Conservation (phyloP, 2,888 invertebrate genomes). For the Tubulanus polymorphus region DNA sequence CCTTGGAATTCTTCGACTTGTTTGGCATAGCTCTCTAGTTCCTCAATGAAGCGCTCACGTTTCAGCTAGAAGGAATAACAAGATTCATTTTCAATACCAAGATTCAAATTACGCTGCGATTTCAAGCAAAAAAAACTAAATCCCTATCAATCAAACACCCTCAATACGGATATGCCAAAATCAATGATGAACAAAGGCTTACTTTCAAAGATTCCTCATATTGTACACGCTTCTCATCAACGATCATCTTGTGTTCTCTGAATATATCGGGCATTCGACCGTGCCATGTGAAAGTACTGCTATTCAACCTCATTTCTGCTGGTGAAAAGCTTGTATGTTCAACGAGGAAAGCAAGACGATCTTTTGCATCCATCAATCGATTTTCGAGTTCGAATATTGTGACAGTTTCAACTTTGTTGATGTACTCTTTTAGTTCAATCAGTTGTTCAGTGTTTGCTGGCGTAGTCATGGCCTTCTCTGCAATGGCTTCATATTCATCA, state of each 20-base stretch:
- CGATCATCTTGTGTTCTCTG: slow-evolving; percentile 75
- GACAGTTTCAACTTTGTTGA: slow-evolving; percentile 69
- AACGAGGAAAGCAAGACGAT: slow-evolving; percentile 71
- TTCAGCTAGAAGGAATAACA: slow-evolving; percentile 54
- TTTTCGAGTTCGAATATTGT: slow-evolving; percentile 72
- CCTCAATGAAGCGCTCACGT: slow-evolving; percentile 77
- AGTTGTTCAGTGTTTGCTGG: slow-evolving; percentile 81
- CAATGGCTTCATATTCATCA: slow-evolving; percentile 77
- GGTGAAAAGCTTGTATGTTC: slow-evolving; percentile 77
- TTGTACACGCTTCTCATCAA: slow-evolving; percentile 77
- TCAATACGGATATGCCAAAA: no score
- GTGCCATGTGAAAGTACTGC: slow-evolving; percentile 84
- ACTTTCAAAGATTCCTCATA: slow-evolving; percentile 77
- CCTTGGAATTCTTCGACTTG: slow-evolving; percentile 81
- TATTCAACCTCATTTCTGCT: slow-evolving; percentile 82
- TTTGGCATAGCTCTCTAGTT: slow-evolving; percentile 72
- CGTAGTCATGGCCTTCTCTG: slow-evolving; percentile 71
- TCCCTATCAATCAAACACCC: no score
- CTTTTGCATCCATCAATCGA: slow-evolving; percentile 59
- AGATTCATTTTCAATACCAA: no score
- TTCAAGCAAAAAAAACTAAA: no score
- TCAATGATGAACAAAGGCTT: no score
- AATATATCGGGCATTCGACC: slow-evolving; percentile 75
- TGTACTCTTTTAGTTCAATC: slow-evolving; percentile 77
- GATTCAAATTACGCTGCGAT: no score